Conservation (phyloP, 2,888 invertebrate genomes). For the Deilephila elpenor region DNA sequence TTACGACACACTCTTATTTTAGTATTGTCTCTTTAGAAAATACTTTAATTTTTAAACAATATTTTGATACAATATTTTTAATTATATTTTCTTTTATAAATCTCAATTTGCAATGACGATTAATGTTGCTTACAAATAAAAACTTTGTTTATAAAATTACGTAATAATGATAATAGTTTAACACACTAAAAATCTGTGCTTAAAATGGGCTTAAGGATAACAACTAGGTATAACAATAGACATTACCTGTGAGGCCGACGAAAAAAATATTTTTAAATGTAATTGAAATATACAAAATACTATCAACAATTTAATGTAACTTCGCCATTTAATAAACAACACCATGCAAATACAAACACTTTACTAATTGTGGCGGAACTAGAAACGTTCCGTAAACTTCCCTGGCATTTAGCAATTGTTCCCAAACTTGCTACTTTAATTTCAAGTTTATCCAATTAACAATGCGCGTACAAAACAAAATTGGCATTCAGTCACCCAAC, state of each 20-base stretch:
- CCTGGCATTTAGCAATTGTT: conserved; percentile 10
- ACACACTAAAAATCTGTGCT: too few species aligned
- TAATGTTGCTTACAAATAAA: too few species aligned
- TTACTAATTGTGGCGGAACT: background rate
- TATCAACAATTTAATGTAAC: background rate
- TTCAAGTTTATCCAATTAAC: conserved; percentile 20
- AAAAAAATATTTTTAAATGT: too few species aligned
- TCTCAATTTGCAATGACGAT: too few species aligned
- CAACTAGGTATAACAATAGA: too few species aligned
- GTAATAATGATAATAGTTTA: too few species aligned
- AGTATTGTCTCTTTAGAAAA: background rate
- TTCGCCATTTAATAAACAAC: background rate
- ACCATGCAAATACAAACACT: background rate
- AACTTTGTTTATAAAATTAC: too few species aligned
- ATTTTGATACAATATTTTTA: background rate
- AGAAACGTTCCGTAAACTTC: background rate
- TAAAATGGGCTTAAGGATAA: too few species aligned
- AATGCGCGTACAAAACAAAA: conserved; percentile 16
- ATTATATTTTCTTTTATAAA: too few species aligned
- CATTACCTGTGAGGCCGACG: too few species aligned
- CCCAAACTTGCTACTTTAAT: conserved; percentile 14
- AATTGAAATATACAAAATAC: too few species aligned
- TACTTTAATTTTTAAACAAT: background rate
- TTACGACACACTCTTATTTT: conserved; percentile 20
- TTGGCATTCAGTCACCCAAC: conserved; percentile 4